phyloP scores from a whole-genome alignment of 1,140 invertebrate species.

The Euglossa dilemma region DNA sequence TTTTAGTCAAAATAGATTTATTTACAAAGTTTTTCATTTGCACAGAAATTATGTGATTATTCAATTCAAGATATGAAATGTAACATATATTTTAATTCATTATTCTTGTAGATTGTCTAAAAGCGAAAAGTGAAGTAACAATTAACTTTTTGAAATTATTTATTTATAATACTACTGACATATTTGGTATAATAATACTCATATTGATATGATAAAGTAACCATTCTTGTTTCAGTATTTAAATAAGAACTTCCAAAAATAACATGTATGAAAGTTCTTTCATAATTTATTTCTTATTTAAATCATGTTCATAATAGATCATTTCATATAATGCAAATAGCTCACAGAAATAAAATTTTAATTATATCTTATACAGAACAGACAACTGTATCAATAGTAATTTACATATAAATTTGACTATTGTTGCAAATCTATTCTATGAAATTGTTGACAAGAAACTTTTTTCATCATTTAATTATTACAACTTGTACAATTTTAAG shows the following conservation, averaged over 20 bases:
- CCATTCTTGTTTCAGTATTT: background rate
- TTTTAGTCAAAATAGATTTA: background rate
- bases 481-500: slow-evolving; percentile 36
- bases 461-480: slow-evolving; percentile 8
- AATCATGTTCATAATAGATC: background rate
- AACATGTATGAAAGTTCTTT: background rate
- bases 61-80: background rate
- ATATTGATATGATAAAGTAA: background rate
- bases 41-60: background rate
- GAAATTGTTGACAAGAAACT: background rate
- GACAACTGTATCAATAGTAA: background rate
- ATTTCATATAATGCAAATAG: background rate
- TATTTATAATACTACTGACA: background rate
- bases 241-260: background rate
- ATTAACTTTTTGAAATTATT: background rate
- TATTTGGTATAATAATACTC: background rate
- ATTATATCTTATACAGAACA: background rate
- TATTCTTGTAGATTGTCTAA: background rate
- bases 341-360: background rate
- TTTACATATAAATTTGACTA: background rate
- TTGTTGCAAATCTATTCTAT: background rate
- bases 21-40: background rate
- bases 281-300: background rate
- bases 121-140: background rate
- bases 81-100: background rate